Conservation (phyloP, 2,113 vertebrate species). For the Urocolius indicus region DNA sequence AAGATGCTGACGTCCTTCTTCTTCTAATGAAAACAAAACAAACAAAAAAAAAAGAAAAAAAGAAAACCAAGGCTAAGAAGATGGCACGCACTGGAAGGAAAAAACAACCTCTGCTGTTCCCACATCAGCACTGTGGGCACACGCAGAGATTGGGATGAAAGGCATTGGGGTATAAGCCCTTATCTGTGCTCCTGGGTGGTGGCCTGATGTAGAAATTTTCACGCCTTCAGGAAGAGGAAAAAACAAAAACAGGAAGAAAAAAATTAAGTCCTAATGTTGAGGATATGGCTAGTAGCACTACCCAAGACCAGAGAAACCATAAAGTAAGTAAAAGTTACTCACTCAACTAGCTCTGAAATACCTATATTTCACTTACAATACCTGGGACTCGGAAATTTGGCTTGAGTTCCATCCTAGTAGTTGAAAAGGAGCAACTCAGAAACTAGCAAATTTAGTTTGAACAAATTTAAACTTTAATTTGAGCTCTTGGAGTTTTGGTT, state of each 20-base stretch:
- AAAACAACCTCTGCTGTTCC: neutral
- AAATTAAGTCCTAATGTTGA: neutral
- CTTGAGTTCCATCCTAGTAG: neutral
- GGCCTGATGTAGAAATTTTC: neutral
- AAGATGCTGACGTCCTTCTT: neutral
- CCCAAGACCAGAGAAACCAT: neutral
- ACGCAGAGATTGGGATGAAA: neutral
- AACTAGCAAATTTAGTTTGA: neutral
- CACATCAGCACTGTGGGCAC: neutral
- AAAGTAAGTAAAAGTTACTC: neutral
- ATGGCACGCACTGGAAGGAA: neutral
- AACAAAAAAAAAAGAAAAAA: neutral
- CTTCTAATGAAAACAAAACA: neutral
- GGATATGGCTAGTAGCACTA: neutral
- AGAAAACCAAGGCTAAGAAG: neutral
- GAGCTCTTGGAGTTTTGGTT: neutral
- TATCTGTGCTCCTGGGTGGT: neutral
- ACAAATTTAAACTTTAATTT: neutral
- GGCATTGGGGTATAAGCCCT: neutral
- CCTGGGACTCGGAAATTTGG: neutral
- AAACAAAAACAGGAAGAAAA: neutral
- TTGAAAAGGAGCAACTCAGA: neutral
- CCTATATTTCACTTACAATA: neutral
- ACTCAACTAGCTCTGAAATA: neutral
- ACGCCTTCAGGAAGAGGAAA: neutral